Evolutionary conservation across 2,888 invertebrate species (phyloP).

Genomic region (Epinotia brunnichana): DNA sequence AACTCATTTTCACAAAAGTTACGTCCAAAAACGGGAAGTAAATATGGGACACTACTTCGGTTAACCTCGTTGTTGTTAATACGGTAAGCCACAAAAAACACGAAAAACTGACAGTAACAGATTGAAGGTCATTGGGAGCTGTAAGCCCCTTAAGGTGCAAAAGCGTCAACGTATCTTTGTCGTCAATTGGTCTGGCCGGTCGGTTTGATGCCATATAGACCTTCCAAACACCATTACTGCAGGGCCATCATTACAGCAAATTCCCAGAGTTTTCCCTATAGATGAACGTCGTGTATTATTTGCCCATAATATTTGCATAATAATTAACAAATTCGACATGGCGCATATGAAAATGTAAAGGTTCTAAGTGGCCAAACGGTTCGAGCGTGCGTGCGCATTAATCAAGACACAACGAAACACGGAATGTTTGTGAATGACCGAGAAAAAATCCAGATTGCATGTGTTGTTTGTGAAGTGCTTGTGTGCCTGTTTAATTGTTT

Average conservation of each 20-base stretch:
- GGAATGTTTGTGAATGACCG: constrained; percentile 59
- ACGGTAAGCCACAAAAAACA: too few relatives aligned
- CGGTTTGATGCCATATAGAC: neutral
- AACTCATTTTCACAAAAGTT: too few relatives aligned
- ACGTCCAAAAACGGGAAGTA: too few relatives aligned
- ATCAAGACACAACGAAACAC: constrained; percentile 66
- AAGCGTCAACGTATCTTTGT: neutral
- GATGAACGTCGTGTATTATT: constrained; percentile 57
- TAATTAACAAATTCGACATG: constrained; percentile 67
- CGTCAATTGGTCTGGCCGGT: neutral
- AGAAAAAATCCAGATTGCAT: constrained; percentile 54
- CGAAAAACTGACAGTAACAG: too few relatives aligned
- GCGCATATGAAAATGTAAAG: constrained; percentile 65
- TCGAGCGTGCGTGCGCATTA: constrained; percentile 75
- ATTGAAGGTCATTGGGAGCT: too few relatives aligned
- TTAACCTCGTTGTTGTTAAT: too few relatives aligned
- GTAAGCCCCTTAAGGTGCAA: too few relatives aligned
- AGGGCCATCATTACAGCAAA: constrained; percentile 7
- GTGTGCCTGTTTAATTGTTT: neutral
- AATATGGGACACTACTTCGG: too few relatives aligned
- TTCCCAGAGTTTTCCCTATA: constrained; percentile 46
- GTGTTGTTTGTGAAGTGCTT: constrained; percentile 22
- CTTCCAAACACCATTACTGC: neutral
- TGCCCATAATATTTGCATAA: constrained; percentile 65
- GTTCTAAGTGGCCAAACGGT: constrained; percentile 57